Base-by-base conservation (phyloP, 2,888 invertebrate genomes). In the Oscheius sp. region DNA sequence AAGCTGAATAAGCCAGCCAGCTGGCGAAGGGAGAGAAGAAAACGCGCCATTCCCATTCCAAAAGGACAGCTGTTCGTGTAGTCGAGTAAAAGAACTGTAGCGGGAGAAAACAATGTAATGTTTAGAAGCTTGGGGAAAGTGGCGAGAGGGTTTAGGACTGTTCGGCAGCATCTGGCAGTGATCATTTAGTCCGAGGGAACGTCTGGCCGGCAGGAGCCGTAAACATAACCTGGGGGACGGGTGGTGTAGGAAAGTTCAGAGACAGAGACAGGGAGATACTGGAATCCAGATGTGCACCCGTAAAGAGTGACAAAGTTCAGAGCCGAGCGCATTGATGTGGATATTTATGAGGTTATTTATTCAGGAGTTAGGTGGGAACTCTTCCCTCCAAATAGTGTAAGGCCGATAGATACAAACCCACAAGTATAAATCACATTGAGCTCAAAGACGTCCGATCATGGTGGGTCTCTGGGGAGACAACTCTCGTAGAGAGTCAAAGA, bases 181-280 rank as follows among this genome's bases (percentile, higher is more conserved):
- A 65, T 65, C 65, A 65, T 65, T 65, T 65, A 65, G 50, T 65
- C 48, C 50, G 65, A 35, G 42, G 35, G 35, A 9, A 55, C 53
- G 68, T 55, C 68, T 68, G 55, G 55, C 37, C 55, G 33, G 13
- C 55, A 68, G 68, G 35, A 63, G 35, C 7, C 53, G 32, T 53
- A 68, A 55, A 68, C 55, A 37, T n/a, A 55, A 55, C 29, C 66
- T 48, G 35, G 35, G 4, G 51, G 11, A 33, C 33, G 53, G 65
- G 11, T 5, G 48, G 21, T 32, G 29, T 21, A 32, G 53, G 37
- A 33, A 62, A 42, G 62, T n/a, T 9, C 37, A 10, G 35, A 42
- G 11, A 62, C n/a, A 62, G 62, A 5, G 42, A n/a, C 62, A 62
- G 35, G 35, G n/a, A 62, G 37, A 62, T 42, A 42, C 29, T 60